These are phyloP conservation scores for Odontocerum albicorne DNA, from an alignment of 2,888 invertebrate species.

Conservation along the genomic window DNA sequence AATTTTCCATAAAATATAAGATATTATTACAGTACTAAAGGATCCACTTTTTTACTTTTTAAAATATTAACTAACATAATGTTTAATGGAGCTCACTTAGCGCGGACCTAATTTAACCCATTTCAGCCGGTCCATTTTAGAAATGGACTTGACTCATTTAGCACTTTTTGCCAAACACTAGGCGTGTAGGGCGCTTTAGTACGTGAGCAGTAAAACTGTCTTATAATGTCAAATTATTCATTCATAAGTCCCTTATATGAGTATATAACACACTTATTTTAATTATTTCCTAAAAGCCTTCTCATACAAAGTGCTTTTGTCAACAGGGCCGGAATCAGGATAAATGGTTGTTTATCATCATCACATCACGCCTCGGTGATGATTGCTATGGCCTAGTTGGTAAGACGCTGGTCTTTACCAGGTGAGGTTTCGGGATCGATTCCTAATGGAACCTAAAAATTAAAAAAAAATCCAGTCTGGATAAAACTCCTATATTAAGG, in stretches of 20 bases:
- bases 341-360: too few relatives aligned
- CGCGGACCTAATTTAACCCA: not conserved
- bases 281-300: not conserved
- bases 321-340: too few relatives aligned
- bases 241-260: not conserved
- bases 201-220: not conserved
- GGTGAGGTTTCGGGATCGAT: too few relatives aligned
- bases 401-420: too few relatives aligned
- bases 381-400: too few relatives aligned
- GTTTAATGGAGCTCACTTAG: not conserved
- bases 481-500: too few relatives aligned
- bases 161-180: conserved; percentile 3
- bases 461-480: too few relatives aligned
- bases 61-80: not conserved
- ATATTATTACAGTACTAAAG: too few relatives aligned
- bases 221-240: not conserved
- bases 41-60: conserved; percentile 1
- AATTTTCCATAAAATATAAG: too few relatives aligned
- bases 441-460: too few relatives aligned
- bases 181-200: not conserved
- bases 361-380: too few relatives aligned
- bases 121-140: conserved; percentile 1
- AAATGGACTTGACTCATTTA: conserved; percentile 18
- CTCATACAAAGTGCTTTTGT: not conserved
- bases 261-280: not conserved